These are phyloP conservation scores for Branchellion lobata DNA, from an alignment of 2,888 invertebrate genomes.

Conservation along the genomic window DNA sequence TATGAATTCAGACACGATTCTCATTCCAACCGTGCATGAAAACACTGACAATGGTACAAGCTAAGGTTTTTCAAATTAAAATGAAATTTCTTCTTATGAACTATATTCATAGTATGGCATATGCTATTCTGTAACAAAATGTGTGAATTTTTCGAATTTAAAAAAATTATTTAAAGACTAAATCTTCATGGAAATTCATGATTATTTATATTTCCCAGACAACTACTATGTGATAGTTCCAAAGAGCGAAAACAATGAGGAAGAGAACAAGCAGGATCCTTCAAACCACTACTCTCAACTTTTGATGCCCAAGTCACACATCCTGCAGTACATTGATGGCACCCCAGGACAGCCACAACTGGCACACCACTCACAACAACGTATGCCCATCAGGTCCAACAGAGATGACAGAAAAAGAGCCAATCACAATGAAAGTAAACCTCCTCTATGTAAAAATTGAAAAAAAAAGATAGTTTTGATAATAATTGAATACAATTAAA, in stretches of 20 bases:
- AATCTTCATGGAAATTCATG: not conserved
- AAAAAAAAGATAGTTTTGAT: too few relatives aligned
- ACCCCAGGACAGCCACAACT: not conserved
- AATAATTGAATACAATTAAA: too few relatives aligned
- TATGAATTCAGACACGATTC: not conserved
- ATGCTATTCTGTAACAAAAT: too few relatives aligned
- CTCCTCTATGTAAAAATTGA: too few relatives aligned
- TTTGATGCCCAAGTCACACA: not conserved
- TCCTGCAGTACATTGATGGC: not conserved
- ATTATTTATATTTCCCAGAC: not conserved
- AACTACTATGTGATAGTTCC: not conserved
- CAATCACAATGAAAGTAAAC: not conserved
- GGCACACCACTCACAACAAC: not conserved
- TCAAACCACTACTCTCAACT: not conserved
- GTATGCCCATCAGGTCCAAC: not conserved
- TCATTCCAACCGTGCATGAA: not conserved
- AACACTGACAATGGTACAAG: conserved; percentile 1
- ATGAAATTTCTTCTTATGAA: too few relatives aligned
- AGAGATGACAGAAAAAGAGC: not conserved
- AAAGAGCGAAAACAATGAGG: not conserved
- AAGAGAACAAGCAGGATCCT: not conserved
- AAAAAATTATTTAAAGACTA: not conserved
- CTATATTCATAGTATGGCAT: too few relatives aligned
- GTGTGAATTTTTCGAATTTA: too few relatives aligned
- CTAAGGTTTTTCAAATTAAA: too few relatives aligned